These are phyloP conservation scores for Leptinotarsa undecemlineata DNA, from an alignment of 1,140 invertebrate species.

Conservation along the genomic window DNA sequence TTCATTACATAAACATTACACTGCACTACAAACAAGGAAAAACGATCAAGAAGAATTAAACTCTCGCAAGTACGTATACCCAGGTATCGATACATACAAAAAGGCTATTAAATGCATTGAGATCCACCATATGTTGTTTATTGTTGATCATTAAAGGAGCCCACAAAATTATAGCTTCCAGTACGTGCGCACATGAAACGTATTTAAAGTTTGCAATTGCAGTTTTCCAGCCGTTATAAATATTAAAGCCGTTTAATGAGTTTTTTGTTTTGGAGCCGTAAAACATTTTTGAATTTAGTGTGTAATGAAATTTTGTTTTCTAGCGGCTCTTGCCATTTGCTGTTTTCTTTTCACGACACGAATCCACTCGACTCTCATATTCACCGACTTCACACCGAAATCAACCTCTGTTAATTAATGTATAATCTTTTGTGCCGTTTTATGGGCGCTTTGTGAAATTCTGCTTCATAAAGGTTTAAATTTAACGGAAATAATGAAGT, in stretches of 20 bases:
- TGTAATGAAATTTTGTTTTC: constrained; percentile 8
- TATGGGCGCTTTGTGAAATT: background rate
- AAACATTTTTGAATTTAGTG: constrained; percentile 2
- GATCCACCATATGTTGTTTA: constrained; percentile 30
- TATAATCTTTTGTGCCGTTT: background rate
- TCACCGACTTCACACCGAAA: background rate
- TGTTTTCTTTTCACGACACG: constrained; percentile 1
- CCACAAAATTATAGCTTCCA: constrained; percentile 33
- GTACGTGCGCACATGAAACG: constrained; percentile 32
- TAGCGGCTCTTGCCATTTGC: background rate
- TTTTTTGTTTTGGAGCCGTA: constrained; percentile 7
- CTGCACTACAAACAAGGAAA: too few relatives aligned
- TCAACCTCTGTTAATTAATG: constrained; percentile 3
- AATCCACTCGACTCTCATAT: background rate
- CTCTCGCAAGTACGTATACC: background rate
- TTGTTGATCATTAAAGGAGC: constrained; percentile 36
- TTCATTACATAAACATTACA: too few relatives aligned
- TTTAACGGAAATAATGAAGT: constrained; percentile 1
- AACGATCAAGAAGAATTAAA: too few relatives aligned
- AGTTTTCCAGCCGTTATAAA: constrained; percentile 31
- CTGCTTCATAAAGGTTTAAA: background rate
- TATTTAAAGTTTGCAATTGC: constrained; percentile 30
- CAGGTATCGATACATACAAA: background rate
- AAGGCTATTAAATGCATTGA: constrained; percentile 22
- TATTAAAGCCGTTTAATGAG: constrained; percentile 35